Evolutionary conservation across 2,113 vertebrate species (phyloP).

Genomic region (Argyrosomus japonicus): DNA sequence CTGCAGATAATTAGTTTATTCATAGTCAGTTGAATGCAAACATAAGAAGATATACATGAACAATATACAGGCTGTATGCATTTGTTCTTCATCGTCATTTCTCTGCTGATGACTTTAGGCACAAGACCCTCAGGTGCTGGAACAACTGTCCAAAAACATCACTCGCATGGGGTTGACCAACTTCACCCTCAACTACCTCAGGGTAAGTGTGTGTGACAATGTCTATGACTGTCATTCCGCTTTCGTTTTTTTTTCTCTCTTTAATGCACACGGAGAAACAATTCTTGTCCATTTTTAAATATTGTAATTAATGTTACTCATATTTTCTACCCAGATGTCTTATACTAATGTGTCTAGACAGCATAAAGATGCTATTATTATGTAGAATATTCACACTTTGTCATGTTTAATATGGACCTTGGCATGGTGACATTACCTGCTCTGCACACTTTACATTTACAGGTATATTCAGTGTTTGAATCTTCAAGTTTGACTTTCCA

Average conservation of each 20-base stretch:
- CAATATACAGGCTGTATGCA: background rate
- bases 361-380: constrained; percentile 11
- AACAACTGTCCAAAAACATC: constrained; percentile 99
- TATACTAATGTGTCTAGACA: constrained; percentile 6
- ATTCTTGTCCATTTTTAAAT: constrained; percentile 42
- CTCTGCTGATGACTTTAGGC: constrained; percentile 85
- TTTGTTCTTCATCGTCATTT: constrained; percentile 25
- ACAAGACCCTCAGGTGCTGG: constrained; percentile 99
- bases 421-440: background rate
- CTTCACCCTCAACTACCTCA: constrained; percentile 99
- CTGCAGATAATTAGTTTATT: constrained; percentile 50
- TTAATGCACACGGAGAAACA: constrained; percentile 27
- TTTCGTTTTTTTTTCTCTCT: constrained; percentile 50
- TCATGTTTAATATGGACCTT: constrained; percentile 2
- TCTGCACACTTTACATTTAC: constrained; percentile 9
- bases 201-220: constrained; percentile 86
- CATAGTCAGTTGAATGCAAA: constrained; percentile 25
- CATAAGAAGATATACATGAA: constrained; percentile 11
- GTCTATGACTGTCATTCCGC: constrained; percentile 60
- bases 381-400: constrained; percentile 10
- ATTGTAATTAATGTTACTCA: constrained; percentile 27
- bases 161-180: constrained; percentile 99
- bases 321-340: constrained; percentile 24
- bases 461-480: background rate
- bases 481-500: constrained; percentile 17